Conservation (phyloP, 2,888 invertebrate species). For the Amitus sp. region DNA sequence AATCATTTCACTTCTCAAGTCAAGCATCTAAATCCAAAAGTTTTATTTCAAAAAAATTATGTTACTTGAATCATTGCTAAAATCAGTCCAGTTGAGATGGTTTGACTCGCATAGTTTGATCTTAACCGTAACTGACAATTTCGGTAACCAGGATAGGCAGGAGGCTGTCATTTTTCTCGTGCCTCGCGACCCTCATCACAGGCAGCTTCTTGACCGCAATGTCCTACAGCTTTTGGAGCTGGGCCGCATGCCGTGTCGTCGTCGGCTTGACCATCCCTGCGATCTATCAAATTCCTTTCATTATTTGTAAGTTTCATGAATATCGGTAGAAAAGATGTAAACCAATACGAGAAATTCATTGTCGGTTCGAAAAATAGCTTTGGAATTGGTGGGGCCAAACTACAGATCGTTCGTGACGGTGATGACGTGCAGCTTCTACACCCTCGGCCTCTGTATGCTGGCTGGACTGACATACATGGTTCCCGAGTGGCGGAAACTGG, state of each 20-base stretch:
- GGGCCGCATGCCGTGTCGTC: slow-evolving; percentile 82
- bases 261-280: slow-evolving; percentile 92
- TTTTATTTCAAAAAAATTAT: too few species aligned
- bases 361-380: slow-evolving; percentile 72
- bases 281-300: slow-evolving; percentile 93
- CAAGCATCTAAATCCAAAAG: too few species aligned
- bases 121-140: slow-evolving; percentile 3
- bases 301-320: slow-evolving; percentile 76
- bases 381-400: slow-evolving; percentile 91
- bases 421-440: slow-evolving; percentile 92
- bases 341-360: too few species aligned
- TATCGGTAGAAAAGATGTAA: too few species aligned
- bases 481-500: slow-evolving; percentile 84
- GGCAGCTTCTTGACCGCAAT: slow-evolving; percentile 85
- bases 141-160: slow-evolving; percentile 75
- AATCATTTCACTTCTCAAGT: too few species aligned
- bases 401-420: slow-evolving; percentile 93
- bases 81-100: too few species aligned
- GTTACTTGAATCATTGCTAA: too few species aligned
- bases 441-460: slow-evolving; percentile 84
- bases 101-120: too few species aligned
- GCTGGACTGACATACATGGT: slow-evolving; percentile 87
- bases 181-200: slow-evolving; percentile 81
- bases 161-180: slow-evolving; percentile 85
- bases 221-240: slow-evolving; percentile 82